Evolutionary conservation across 1,140 invertebrate species (phyloP).

Genomic region (Meteorus sp.): DNA sequence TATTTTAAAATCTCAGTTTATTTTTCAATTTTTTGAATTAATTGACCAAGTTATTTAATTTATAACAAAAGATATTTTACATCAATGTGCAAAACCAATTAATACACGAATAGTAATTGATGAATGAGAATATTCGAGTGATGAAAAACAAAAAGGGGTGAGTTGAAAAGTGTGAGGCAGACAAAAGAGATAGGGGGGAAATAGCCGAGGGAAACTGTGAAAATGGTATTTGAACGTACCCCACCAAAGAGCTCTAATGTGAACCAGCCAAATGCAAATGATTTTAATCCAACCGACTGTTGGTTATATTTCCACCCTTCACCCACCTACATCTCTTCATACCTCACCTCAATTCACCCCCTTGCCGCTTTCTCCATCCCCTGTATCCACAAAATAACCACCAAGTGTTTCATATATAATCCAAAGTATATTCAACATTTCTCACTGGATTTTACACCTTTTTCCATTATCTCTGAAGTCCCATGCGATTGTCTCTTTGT

Average conservation of each 20-base stretch:
- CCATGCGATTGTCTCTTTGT: neutral
- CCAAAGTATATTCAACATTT: neutral
- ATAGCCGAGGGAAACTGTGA: neutral
- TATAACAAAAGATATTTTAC: no score
- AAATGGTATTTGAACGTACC: neutral
- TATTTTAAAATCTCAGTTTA: slow-evolving; percentile 9
- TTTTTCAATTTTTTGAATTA: neutral
- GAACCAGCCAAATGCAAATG: slow-evolving; percentile 24
- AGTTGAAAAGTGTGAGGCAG: no score
- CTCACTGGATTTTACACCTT: neutral
- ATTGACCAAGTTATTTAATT: neutral
- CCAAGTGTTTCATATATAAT: neutral
- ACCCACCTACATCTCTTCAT: neutral
- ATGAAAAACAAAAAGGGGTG: neutral
- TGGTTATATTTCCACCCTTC: neutral
- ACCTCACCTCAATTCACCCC: neutral
- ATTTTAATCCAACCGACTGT: slow-evolving; percentile 17
- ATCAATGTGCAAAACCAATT: neutral
- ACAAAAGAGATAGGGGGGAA: no score
- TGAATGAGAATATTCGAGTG: no score
- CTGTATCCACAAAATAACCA: neutral
- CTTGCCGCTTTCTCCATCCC: neutral
- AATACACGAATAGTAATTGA: neutral
- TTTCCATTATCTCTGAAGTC: neutral
- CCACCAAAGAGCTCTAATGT: slow-evolving; percentile 12